Conservation (phyloP, 2,888 invertebrate genomes). For the Acrobasis repandana region DNA sequence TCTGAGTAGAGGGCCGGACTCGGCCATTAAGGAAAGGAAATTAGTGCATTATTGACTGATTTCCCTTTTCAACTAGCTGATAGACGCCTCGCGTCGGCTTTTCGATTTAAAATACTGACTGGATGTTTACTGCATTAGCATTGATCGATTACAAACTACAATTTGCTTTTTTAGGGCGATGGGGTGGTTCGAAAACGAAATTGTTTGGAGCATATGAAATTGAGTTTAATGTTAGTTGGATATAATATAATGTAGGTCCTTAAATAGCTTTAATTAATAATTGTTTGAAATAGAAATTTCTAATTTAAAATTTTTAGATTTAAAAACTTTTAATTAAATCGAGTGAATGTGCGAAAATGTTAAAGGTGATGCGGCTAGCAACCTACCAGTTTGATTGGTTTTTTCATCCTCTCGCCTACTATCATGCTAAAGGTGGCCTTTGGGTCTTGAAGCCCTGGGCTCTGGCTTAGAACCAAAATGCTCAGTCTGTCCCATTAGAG, state of each 20-base stretch:
- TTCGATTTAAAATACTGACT: slow-evolving; percentile 66
- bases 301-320: no score
- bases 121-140: slow-evolving; percentile 59
- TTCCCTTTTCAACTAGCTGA: slow-evolving; percentile 78
- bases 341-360: no score
- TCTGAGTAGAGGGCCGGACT: slow-evolving; percentile 60
- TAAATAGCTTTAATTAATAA: background rate
- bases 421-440: no score
- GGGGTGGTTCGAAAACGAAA: background rate
- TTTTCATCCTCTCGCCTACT: no score
- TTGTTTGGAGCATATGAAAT: background rate
- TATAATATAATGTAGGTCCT: no score
- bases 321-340: no score
- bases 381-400: no score
- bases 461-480: no score
- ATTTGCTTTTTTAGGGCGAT: slow-evolving; percentile 17
- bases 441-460: no score
- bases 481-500: no score
- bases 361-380: no score
- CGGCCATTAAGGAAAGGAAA: slow-evolving; percentile 79
- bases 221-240: background rate
- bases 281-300: no score
- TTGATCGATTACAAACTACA: slow-evolving; percentile 41
- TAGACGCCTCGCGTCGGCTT: slow-evolving; percentile 62
- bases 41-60: slow-evolving; percentile 83